phyloP scores from a whole-genome alignment of 2,888 invertebrate species.

The Pelosia muscerda region DNA sequence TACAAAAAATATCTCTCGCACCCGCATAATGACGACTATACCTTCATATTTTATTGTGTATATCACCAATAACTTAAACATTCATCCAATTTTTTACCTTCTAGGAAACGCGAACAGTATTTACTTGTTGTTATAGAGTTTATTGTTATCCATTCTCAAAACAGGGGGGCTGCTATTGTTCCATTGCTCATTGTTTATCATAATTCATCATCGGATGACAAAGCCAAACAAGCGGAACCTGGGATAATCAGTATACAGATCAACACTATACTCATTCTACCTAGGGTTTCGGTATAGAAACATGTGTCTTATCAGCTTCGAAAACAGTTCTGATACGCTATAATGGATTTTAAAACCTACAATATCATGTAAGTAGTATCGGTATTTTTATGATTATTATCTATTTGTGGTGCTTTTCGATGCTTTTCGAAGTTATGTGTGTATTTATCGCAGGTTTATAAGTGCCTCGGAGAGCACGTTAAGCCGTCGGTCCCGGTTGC shows the following conservation, averaged over 20 bases:
- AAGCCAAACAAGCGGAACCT: conserved; percentile 22
- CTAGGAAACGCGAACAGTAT: neutral
- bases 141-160: conserved; percentile 15
- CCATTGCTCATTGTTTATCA: conserved; percentile 28
- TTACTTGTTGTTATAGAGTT: conserved; percentile 8
- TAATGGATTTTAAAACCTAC: conserved; percentile 31
- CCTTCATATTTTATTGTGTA: too few relatives aligned
- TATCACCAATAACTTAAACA: neutral
- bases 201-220: conserved; percentile 29
- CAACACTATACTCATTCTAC: conserved; percentile 28
- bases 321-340: conserved; percentile 14
- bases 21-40: too few relatives aligned
- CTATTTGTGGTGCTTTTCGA: too few relatives aligned
- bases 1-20: too few relatives aligned
- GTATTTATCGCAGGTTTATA: too few relatives aligned
- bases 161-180: conserved; percentile 18
- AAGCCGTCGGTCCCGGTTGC: too few relatives aligned
- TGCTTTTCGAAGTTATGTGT: too few relatives aligned
- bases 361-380: conserved; percentile 30
- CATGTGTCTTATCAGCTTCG: conserved; percentile 30
- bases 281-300: conserved; percentile 19
- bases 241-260: conserved; percentile 14
- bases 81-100: neutral
- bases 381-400: too few relatives aligned
- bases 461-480: too few relatives aligned